Evolutionary conservation across 1,140 invertebrate species (phyloP).

Genomic region (Maconellicoccus hirsutus): DNA sequence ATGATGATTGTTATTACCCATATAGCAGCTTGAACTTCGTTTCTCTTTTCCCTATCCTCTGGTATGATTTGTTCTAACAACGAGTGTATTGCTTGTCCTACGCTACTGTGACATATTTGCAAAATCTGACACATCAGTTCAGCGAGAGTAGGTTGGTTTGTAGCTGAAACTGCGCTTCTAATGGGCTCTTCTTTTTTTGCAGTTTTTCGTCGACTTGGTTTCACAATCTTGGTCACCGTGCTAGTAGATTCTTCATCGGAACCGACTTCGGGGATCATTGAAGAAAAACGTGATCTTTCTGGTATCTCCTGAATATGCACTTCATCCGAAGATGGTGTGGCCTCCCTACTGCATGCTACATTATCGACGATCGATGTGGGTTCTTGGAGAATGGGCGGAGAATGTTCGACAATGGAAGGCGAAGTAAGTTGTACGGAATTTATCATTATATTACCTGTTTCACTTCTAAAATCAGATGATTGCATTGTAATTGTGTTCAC

Average conservation of each 20-base stretch:
- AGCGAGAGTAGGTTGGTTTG: conserved; percentile 9
- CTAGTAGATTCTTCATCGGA: conserved; percentile 20
- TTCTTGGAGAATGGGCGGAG: background rate
- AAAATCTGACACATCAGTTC: conserved; percentile 26
- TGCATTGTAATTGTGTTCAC: background rate
- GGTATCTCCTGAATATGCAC: background rate
- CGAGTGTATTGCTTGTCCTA: conserved; percentile 22
- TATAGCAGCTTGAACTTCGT: conserved; percentile 55
- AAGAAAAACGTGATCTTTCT: conserved; percentile 23
- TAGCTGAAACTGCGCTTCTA: background rate
- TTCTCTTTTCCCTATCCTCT: conserved; percentile 66
- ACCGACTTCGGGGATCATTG: conserved; percentile 25
- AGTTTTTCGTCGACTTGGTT: conserved; percentile 23
- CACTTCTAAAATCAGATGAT: background rate
- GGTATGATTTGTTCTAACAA: conserved; percentile 41
- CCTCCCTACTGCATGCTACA: background rate
- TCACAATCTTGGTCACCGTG: conserved; percentile 1
- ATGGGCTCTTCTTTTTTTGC: background rate
- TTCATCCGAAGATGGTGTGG: background rate
- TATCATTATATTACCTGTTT: background rate
- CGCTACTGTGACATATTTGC: conserved; percentile 24
- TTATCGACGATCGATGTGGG: background rate
- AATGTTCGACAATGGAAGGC: background rate
- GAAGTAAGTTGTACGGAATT: background rate
- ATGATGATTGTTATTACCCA: conserved; percentile 61